Evolutionary conservation across 23 tunicate species (phyloP).

Genomic region (Trididemnum nubilum): DNA sequence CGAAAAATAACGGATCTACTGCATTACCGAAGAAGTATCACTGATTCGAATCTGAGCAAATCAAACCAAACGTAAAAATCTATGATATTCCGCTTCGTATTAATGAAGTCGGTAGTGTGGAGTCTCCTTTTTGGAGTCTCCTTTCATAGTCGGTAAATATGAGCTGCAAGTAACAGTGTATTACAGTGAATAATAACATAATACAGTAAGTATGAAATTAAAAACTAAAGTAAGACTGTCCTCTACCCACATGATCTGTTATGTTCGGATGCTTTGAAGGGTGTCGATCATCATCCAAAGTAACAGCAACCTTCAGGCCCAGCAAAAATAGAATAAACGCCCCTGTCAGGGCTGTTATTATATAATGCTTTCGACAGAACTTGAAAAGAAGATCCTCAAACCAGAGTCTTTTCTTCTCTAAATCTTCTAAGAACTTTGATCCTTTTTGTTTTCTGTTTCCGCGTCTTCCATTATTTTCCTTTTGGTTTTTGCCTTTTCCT

Average conservation of each 20-base stretch:
- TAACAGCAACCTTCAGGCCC: conserved; percentile 43
- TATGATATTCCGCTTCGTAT: too few relatives aligned
- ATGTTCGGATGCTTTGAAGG: conserved; percentile 41
- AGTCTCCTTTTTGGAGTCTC: too few relatives aligned
- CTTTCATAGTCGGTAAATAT: too few relatives aligned
- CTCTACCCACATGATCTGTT: conserved; percentile 55
- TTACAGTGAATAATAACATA: too few relatives aligned
- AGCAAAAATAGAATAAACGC: conserved; percentile 8
- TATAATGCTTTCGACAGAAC: conserved; percentile 34
- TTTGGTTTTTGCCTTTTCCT: conserved; percentile 22
- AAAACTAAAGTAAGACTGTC: too few relatives aligned
- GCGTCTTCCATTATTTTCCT: background rate
- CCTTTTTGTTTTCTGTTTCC: background rate
- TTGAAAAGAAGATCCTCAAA: background rate
- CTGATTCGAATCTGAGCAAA: too few relatives aligned
- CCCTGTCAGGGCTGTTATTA: background rate
- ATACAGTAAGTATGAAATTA: too few relatives aligned
- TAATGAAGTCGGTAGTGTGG: too few relatives aligned
- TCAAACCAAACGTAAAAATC: too few relatives aligned
- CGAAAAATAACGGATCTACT: too few relatives aligned
- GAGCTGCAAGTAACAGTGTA: too few relatives aligned
- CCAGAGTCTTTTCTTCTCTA: background rate
- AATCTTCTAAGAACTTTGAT: background rate
- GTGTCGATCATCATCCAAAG: conserved; percentile 21
- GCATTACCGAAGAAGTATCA: too few relatives aligned